A percentile compares a stretch with the other conserved stretches of the same genome.
phyloP scores from a whole-genome alignment of 2,113 vertebrate species.

The Zosterops japonicus region DNA sequence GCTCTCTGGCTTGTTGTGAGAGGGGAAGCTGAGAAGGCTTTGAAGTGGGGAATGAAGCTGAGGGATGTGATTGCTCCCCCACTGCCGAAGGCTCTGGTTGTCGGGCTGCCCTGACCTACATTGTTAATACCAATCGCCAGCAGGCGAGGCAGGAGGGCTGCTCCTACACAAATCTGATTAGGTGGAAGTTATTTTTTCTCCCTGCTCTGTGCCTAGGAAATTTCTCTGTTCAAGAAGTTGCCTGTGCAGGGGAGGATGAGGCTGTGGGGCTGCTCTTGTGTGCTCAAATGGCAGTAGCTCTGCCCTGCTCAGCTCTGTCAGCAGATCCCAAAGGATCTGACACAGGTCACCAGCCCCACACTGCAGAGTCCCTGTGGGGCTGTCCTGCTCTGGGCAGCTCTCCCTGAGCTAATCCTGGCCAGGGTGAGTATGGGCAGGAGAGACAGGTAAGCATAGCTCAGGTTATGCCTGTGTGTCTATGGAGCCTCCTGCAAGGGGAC shows the following conservation, averaged over 20 bases:
- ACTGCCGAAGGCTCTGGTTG: not conserved
- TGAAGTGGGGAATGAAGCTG: not conserved
- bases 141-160: not conserved
- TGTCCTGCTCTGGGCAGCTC: not conserved
- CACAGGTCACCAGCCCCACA: not conserved
- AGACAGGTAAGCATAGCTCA: not conserved
- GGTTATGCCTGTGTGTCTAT: not conserved
- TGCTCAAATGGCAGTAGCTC: not conserved
- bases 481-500: not conserved
- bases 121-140: slow-evolving; percentile 8
- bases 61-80: not conserved
- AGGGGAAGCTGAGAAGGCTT: not conserved
- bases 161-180: slow-evolving; percentile 9
- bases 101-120: slow-evolving; percentile 30
- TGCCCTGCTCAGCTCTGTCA: not conserved
- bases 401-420: not conserved
- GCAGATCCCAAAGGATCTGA: not conserved
- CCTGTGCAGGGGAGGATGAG: rapidly evolving
- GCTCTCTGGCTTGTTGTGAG: not conserved
- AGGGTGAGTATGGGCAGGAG: rapidly evolving
- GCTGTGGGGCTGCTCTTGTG: not conserved
- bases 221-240: not conserved
- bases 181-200: not conserved
- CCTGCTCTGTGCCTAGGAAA: not conserved
- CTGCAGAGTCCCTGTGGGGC: not conserved